These are phyloP conservation scores for Beroe forskalii DNA, from an alignment of 37 sponge, comb jelly and placozoan genomes.

Conservation along the genomic window DNA sequence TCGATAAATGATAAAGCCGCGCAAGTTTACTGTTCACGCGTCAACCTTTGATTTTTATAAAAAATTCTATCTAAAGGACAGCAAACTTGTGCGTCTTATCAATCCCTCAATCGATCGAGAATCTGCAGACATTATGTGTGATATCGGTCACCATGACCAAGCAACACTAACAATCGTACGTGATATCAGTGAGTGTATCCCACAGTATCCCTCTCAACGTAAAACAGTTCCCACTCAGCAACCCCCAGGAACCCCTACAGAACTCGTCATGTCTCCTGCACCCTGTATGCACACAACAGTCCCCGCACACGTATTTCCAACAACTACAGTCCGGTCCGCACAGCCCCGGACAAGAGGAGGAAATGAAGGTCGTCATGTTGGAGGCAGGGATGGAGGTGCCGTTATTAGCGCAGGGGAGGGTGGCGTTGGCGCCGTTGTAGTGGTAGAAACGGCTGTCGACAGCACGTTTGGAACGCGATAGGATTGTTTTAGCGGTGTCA, in stretches of 20 bases:
- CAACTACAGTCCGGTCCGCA: background rate
- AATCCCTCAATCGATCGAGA: too few relatives aligned
- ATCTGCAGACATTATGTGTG: too few relatives aligned
- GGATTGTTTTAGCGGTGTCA: too few relatives aligned
- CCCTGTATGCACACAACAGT: background rate
- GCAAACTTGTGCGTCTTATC: too few relatives aligned
- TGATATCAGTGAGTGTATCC: background rate
- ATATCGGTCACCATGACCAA: too few relatives aligned
- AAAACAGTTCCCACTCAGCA: background rate
- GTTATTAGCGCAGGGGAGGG: background rate
- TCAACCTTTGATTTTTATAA: too few relatives aligned
- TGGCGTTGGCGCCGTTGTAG: background rate
- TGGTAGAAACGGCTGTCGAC: background rate
- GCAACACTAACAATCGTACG: background rate
- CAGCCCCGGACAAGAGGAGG: background rate
- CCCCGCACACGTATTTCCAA: constrained; percentile 5
- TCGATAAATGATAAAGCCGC: too few relatives aligned
- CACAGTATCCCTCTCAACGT: background rate
- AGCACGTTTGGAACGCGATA: background rate
- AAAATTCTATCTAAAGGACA: too few relatives aligned
- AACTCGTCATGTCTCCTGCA: background rate
- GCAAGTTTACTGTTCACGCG: too few relatives aligned
- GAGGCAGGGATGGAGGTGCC: background rate
- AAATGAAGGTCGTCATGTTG: background rate
- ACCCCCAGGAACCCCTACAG: constrained; percentile 5